Evolutionary conservation across 2,888 invertebrate species (phyloP), one percentile per base, ranked within the genome.

Genomic region (Autographa gamma): DNA sequence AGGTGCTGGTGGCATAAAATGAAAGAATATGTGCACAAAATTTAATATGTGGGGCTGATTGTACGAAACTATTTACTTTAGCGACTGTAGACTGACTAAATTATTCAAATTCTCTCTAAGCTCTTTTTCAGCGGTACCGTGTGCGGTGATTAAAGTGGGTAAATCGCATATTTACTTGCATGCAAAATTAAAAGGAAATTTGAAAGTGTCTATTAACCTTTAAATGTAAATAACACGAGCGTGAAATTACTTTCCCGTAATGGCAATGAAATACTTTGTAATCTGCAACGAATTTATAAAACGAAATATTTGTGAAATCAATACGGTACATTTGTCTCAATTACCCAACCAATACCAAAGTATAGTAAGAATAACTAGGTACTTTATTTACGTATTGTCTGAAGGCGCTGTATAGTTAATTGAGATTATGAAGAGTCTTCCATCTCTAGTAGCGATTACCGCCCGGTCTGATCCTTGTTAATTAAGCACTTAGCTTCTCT

Each of bases 201-300:
- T 31, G 80, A 84, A 85, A 83, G 81, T 78, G 63, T 32, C 48
- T 60, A 77, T 52, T 71, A 61, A 65, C 54, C 60, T 69, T 62
- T 63, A 80, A 77, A 77, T 77, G 80, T n/a, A 82, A 82, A 84
- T 80, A 87, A 77, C 73, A 83, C 84, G 41, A 85, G 84, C 87
- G 85, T 90, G 84, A 90, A 90, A 90, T 90, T 81, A 81, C 75
- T 84, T 86, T 85, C 85, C 80, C 82, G 83, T 83, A 70, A 76
- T 76, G 70, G 71, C 74, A 79, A 71, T 74, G 62, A 72, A 76
- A 66, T 78, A 76, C 60, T 82, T 72, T 52, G 70, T 69, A 64
- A 71, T 67, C 60, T 65, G 74, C 64, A 66, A 68, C 76, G 31
- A 71, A 80, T 80, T 77, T 32, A 63, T 63, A 38, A 80, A 74